Base-by-base conservation (phyloP, 2,888 invertebrate genomes). In the Epistrophe eligans region DNA sequence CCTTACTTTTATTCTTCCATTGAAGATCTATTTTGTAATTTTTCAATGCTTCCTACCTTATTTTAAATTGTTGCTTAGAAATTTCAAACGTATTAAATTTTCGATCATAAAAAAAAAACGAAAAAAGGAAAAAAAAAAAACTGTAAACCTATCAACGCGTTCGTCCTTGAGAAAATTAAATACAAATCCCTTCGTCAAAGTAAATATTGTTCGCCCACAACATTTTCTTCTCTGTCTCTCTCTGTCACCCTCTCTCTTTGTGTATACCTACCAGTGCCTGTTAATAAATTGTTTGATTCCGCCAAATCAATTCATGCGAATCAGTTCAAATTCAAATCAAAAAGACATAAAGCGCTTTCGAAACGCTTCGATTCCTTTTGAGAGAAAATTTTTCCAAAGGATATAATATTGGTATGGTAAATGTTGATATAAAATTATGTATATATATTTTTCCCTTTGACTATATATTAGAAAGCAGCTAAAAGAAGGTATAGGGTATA, bases 301-400 rank as follows among this genome's bases (percentile, higher is more conserved):
- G 55, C 55, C 55, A 55, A 62, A 45, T 48, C 62, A 67, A 66
- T 70, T 70, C 70, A 48, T 57, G 77, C 79, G 67, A 76, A 84
- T 79, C 45, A 66, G 45, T 77, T 82, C 57, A 70, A 77, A 85
- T 77, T 85, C 82, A 77, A 85, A 82, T 82, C 82, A 77, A 85
- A 82, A 85, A 57, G 64, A 85, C 82, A 74, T 74, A 74, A 85
- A 85, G 62, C 72, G 74, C 40, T 72, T 76, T 64, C n/a, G 48
- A 7, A n/a, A 35, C 62, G 52, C 67, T 48, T 72, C 38, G 45
- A 70, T 57, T 72, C 72, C 71, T 48, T 72, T 70, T 45, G 19
- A 24, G 24, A 48, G 19, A 24, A 17, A 48, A 60, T 45, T 60
- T n/a, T 52, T 71, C 17, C 24, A 13, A 52, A 40, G 67, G 35